These are phyloP conservation scores for Yasuhikotakia modesta DNA, from an alignment of 2,797 vertebrate genomes.

Conservation along the genomic window DNA sequence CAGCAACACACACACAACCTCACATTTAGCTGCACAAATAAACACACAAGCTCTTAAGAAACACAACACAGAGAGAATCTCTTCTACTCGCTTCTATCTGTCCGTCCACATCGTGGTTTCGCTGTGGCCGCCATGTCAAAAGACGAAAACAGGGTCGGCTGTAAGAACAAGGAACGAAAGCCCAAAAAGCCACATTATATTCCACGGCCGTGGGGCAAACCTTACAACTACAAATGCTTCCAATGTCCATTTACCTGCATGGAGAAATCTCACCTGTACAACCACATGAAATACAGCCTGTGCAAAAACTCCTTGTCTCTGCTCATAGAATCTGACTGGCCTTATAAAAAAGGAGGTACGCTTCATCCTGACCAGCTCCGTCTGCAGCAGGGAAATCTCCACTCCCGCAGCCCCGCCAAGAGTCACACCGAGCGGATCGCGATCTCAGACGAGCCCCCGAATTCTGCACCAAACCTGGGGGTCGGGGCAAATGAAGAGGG, in stretches of 20 bases:
- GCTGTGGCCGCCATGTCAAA: slow-evolving; percentile 83
- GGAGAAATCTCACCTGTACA: slow-evolving; percentile 99
- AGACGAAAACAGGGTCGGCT: slow-evolving; percentile 85
- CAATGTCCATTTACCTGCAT: slow-evolving; percentile 99
- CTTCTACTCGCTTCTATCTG: background rate
- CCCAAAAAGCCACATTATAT: slow-evolving; percentile 99
- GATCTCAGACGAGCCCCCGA: slow-evolving; percentile 67
- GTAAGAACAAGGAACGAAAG: slow-evolving; percentile 91
- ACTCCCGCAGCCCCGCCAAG: slow-evolving; percentile 44
- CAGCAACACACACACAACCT: background rate
- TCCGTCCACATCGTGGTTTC: background rate
- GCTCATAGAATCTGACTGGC: slow-evolving; percentile 93
- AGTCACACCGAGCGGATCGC: slow-evolving; percentile 38
- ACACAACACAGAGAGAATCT: background rate
- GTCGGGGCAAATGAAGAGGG: slow-evolving; percentile 65
- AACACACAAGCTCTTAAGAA: too few species aligned
- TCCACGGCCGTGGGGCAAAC: slow-evolving; percentile 95
- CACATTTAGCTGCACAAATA: background rate
- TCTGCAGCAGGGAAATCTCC: slow-evolving; percentile 76
- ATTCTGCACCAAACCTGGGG: slow-evolving; percentile 6
- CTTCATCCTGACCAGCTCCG: slow-evolving; percentile 83
- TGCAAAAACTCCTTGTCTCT: slow-evolving; percentile 97
- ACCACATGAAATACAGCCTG: slow-evolving; percentile 99
- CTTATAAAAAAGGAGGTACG: slow-evolving; percentile 89
- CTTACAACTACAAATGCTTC: slow-evolving; percentile 99